Base-by-base conservation (phyloP, 1,140 invertebrate species). In the Drosophila ironensis region DNA sequence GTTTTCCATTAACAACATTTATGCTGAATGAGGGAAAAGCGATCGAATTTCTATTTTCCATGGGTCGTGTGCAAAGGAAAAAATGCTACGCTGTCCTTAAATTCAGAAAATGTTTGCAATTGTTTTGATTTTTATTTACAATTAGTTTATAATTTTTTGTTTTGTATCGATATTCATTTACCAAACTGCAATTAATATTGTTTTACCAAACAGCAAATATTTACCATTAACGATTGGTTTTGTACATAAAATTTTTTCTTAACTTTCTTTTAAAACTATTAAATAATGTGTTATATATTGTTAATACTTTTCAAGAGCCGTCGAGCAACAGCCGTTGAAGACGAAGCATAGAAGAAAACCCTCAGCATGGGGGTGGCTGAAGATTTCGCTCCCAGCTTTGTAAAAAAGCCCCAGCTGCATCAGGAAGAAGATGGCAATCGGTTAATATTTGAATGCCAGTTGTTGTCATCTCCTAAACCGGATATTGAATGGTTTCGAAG, bases 391-490 rank as follows among this genome's bases (percentile, higher is more conserved):
- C 98, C 98, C 90, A 98, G 96, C 92, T 98, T 99, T 92, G 97
- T 96, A 46, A 96, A 98, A 91, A 99, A 98, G 94, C 98, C 98
- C 67, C 96, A 97, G 90, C 94, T 98, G 48, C 93, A 97, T 59
- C 97, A 98, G 91, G 97, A 98, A 91, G 97, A 98, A 91, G 97
- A 98, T 89, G 97, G 97, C 68, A 98, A 98, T 91, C 94, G 96
- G 89, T 93, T 99, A 84, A 94, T 98, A 61, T 98, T 99, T 92
- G 97, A 98, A 91, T 98, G 97, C 91, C 95, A 97, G 89, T 92
- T 98, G 66, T 92, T 96, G 57, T 95, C 95, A 42, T 93, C 95
- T 27, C 98, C 97, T 4, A 95, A 96, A 88, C 97, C 98, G 0
- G 95, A 96, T 56, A 97, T 98, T 77, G 93, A 94, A 87, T 98